Evolutionary conservation across 1,140 invertebrate genomes (phyloP).

Genomic region (Drosophila tsacasi): DNA sequence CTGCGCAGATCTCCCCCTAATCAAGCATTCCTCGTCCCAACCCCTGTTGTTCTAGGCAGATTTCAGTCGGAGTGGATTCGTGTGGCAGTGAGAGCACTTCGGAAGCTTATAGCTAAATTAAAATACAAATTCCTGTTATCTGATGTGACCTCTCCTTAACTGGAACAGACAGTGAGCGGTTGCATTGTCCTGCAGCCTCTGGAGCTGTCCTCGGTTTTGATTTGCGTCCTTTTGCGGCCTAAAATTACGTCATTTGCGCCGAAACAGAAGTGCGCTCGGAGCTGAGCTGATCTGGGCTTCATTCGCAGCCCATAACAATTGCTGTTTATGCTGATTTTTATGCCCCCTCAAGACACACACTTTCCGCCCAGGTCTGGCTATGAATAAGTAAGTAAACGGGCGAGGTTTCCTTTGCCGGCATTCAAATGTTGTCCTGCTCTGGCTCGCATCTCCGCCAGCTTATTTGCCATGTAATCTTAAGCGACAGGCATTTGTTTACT

Average conservation of each 20-base stretch:
- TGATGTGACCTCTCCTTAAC: not conserved
- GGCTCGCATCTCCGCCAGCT: constrained; percentile 45
- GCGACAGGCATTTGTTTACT: constrained; percentile 83
- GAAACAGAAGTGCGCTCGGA: constrained; percentile 23
- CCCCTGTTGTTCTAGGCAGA: constrained; percentile 21
- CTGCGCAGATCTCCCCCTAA: constrained; percentile 13
- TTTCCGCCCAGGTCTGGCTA: constrained; percentile 69
- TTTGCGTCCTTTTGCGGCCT: constrained; percentile 26
- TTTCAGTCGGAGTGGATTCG: constrained; percentile 22
- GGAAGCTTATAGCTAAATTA: constrained; percentile 56
- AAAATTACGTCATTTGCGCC: constrained; percentile 32
- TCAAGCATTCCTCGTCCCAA: constrained; percentile 22
- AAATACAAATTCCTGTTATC: constrained; percentile 26
- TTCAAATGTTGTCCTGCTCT: constrained; percentile 76
- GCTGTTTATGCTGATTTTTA: constrained; percentile 83
- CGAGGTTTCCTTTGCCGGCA: constrained; percentile 50
- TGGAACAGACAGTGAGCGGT: not conserved
- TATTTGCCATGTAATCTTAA: constrained; percentile 83
- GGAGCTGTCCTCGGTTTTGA: constrained; percentile 40
- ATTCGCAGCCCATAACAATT: constrained; percentile 81
- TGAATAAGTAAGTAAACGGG: constrained; percentile 80
- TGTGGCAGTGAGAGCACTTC: constrained; percentile 34
- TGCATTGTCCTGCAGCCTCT: constrained; percentile 5
- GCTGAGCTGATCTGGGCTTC: constrained; percentile 33
- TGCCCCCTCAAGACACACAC: constrained; percentile 58